Conservation (phyloP, 2,888 invertebrate genomes). For the Drosophila subquinaria region DNA sequence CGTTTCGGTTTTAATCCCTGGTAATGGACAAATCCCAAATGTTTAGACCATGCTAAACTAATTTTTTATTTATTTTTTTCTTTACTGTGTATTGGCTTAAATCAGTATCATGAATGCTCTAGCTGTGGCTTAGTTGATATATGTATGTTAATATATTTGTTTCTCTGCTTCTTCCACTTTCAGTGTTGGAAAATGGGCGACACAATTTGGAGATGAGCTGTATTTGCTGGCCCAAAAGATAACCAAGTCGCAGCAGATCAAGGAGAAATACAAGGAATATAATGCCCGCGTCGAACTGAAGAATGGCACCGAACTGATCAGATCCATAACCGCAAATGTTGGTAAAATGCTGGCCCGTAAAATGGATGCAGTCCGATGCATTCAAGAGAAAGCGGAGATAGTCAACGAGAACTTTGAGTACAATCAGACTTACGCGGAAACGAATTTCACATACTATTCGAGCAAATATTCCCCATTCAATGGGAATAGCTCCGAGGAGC, state of each 20-base stretch:
- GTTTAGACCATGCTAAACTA: too few species aligned
- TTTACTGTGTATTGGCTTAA: too few species aligned
- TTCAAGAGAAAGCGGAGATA: constrained; percentile 91
- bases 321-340: constrained; percentile 92
- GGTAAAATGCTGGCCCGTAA: constrained; percentile 94
- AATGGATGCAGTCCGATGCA: constrained; percentile 95
- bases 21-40: too few species aligned
- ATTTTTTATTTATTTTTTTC: too few species aligned
- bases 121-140: too few species aligned
- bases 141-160: not conserved
- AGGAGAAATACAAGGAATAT: constrained; percentile 91
- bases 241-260: constrained; percentile 92
- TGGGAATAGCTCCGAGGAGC: constrained; percentile 77
- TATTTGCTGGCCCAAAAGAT: constrained; percentile 92
- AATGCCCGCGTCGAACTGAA: constrained; percentile 93
- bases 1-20: too few species aligned
- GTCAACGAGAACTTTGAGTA: constrained; percentile 88
- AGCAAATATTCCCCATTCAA: constrained; percentile 90
- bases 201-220: constrained; percentile 91
- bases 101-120: too few species aligned
- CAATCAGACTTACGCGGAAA: constrained; percentile 83
- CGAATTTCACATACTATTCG: constrained; percentile 89
- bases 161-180: not conserved
- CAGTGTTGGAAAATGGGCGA: constrained; percentile 91
- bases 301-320: constrained; percentile 92